Conservation (phyloP, 2,797 vertebrate genomes). For the Morelia viridis region DNA sequence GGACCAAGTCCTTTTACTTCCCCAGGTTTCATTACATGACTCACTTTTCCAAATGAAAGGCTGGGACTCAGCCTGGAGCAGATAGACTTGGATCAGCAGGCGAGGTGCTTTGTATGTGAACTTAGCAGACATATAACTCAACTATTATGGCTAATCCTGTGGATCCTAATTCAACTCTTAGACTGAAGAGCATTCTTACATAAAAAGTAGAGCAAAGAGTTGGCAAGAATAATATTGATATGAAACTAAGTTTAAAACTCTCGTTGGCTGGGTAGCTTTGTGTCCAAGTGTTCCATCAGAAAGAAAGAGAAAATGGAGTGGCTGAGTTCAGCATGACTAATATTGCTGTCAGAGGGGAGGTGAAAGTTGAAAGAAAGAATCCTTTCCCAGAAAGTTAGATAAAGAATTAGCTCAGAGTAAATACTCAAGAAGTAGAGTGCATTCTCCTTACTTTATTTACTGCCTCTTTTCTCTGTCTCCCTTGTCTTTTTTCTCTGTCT, state of each 20-base stretch:
- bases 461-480: slow-evolving; percentile 56
- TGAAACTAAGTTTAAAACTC: neutral
- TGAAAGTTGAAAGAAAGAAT: neutral
- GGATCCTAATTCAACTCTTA: neutral
- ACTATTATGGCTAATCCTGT: neutral
- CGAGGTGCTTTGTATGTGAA: neutral
- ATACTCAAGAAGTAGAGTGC: slow-evolving; percentile 28
- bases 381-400: neutral
- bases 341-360: neutral
- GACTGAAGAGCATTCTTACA: neutral
- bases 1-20: neutral
- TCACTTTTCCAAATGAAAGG: neutral
- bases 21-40: neutral
- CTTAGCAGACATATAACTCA: neutral
- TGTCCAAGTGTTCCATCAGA: neutral
- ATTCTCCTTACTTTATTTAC: slow-evolving; percentile 54
- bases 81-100: neutral
- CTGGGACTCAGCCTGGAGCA: neutral
- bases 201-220: neutral
- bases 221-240: neutral
- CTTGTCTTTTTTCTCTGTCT: slow-evolving; percentile 38
- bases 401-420: slow-evolving; percentile 12
- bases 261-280: neutral
- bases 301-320: neutral
- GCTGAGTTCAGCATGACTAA: neutral